Conservation (phyloP, 1,140 invertebrate genomes). For the Hermetia illucens region DNA sequence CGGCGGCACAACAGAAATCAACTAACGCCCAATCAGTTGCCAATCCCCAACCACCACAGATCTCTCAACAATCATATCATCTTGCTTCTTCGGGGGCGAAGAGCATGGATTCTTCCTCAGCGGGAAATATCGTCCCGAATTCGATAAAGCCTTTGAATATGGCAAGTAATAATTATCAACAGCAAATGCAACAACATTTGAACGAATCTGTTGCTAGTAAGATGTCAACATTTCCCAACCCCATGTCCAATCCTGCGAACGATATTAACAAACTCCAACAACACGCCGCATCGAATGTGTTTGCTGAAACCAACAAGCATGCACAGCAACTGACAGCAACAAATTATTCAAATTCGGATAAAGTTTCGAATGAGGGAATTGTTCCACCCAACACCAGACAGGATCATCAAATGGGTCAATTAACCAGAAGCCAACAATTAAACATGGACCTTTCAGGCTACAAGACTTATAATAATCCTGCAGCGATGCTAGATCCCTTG, state of each 20-base stretch:
- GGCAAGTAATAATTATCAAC: constrained; percentile 4
- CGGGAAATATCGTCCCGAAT: neutral
- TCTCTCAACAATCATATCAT: constrained; percentile 15
- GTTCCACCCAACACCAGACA: constrained; percentile 13
- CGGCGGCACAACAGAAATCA: constrained; percentile 7
- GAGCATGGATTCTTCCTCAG: neutral
- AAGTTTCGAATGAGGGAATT: neutral
- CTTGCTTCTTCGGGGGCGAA: constrained; percentile 7
- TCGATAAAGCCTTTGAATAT: constrained; percentile 2
- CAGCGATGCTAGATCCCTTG: constrained; percentile 1
- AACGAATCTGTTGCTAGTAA: neutral
- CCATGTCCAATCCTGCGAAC: neutral
- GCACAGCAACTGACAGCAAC: neutral
- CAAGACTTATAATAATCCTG: neutral
- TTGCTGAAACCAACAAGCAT: neutral
- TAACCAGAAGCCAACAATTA: neutral
- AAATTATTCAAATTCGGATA: neutral
- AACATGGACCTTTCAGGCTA: constrained; percentile 4
- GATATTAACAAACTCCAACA: neutral
- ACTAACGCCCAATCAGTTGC: neutral
- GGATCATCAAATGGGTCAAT: neutral
- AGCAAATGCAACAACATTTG: neutral
- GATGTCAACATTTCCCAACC: constrained; percentile 2
- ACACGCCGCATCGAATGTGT: neutral
- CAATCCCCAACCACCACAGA: constrained; percentile 11